phyloP scores from a whole-genome alignment of 1,140 invertebrate genomes.

The Pentalonia nigronervosa region DNA sequence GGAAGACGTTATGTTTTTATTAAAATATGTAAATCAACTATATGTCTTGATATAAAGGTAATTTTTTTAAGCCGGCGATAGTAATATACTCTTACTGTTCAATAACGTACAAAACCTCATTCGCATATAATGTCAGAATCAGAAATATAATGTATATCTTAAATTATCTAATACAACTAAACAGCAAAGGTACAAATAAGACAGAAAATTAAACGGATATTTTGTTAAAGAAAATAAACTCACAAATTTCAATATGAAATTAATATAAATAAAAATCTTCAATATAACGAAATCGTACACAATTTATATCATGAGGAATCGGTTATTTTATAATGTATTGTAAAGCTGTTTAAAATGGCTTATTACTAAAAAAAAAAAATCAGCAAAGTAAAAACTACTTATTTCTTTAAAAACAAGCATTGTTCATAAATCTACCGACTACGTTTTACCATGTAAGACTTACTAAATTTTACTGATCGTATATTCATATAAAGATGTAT shows the following conservation, averaged over 20 bases:
- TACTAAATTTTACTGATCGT: not conserved
- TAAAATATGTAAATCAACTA: not conserved
- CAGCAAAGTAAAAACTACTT: not conserved
- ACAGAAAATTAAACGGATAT: too few relatives aligned
- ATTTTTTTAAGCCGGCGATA: not conserved
- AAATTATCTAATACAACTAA: not conserved
- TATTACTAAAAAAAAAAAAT: not conserved
- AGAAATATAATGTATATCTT: not conserved
- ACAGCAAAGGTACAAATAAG: too few relatives aligned
- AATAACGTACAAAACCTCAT: not conserved
- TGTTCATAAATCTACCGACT: not conserved
- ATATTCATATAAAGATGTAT: not conserved
- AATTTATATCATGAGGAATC: not conserved
- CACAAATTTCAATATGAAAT: too few relatives aligned
- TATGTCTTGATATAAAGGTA: not conserved
- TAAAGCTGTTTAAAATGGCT: not conserved
- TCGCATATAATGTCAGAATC: not conserved
- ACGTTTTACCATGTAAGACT: not conserved
- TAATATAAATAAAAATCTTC: not conserved
- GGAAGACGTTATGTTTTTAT: not conserved
- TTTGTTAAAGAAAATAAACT: too few relatives aligned
- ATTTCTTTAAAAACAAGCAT: not conserved
- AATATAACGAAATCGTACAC: not conserved
- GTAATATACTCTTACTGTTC: not conserved
- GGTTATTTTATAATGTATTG: not conserved